phyloP scores from a whole-genome alignment of 2,113 vertebrate genomes.

The Urocitellus parryii region DNA sequence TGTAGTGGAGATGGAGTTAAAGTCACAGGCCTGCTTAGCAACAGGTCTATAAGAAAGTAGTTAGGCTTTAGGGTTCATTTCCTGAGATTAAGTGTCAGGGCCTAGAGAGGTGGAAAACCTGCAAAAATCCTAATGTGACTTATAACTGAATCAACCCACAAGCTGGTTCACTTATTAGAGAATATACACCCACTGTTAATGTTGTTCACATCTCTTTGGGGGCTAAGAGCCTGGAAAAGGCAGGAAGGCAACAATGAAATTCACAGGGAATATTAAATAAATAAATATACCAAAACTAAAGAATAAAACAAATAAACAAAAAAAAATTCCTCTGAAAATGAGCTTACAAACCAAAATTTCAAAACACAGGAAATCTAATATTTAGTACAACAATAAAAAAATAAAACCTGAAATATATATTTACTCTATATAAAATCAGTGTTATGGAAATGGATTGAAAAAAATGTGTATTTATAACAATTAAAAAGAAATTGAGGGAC shows the following conservation, averaged over 20 bases:
- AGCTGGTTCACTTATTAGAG: background rate
- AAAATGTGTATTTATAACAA: background rate
- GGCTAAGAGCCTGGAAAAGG: background rate
- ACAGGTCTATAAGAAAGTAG: background rate
- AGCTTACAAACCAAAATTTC: background rate
- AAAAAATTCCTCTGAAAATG: background rate
- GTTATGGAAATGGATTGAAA: background rate
- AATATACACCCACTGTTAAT: background rate
- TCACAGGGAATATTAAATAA: background rate
- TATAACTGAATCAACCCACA: background rate
- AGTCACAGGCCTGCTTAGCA: background rate
- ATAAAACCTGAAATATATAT: background rate
- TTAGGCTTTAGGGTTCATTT: background rate
- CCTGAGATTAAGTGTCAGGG: background rate
- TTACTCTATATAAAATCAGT: background rate
- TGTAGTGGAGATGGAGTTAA: background rate
- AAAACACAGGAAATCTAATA: background rate
- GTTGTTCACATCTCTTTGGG: background rate
- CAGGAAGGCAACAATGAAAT: background rate
- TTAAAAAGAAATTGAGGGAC: background rate
- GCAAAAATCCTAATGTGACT: background rate
- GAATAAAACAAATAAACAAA: background rate
- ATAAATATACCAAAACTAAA: background rate
- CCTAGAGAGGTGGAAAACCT: background rate
- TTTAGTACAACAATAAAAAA: background rate